phyloP scores from a whole-genome alignment of 2,797 vertebrate species.

The Gymnoscopelus microlampas region DNA sequence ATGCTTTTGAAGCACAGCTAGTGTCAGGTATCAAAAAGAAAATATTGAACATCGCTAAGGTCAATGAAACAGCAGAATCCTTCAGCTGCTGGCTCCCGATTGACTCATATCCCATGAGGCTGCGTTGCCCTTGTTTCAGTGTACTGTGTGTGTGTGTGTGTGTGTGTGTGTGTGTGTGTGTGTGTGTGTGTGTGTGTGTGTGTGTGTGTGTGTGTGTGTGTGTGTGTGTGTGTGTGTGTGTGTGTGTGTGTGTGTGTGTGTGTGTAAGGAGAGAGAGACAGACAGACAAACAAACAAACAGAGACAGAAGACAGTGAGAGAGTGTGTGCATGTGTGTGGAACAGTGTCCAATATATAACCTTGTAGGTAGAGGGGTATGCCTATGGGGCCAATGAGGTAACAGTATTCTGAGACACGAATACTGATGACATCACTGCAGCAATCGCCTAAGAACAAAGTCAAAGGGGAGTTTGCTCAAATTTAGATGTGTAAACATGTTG shows the following conservation, averaged over 20 bases:
- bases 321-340: background rate
- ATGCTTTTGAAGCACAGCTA: too few relatives aligned
- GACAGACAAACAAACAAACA: too few relatives aligned
- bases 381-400: background rate
- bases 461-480: background rate
- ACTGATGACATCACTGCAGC: background rate
- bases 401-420: background rate
- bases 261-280: too few relatives aligned
- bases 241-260: slow-evolving; percentile 5
- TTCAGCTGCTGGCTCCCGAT: background rate
- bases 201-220: slow-evolving; percentile 15
- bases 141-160: background rate
- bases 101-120: background rate
- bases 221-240: slow-evolving; percentile 7
- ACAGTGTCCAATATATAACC: slow-evolving; percentile 1
- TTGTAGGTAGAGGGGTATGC: background rate
- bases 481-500: background rate
- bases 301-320: too few relatives aligned
- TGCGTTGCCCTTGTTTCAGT: slow-evolving; percentile 18
- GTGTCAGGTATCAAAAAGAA: slow-evolving; percentile 10
- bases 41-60: slow-evolving; percentile 3
- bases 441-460: background rate
- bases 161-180: background rate
- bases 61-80: background rate
- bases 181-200: background rate